A percentile compares a stretch with the other conserved stretches of the same genome.
Conservation (phyloP, 2,888 invertebrate genomes). For the Phyto melanocephala region DNA sequence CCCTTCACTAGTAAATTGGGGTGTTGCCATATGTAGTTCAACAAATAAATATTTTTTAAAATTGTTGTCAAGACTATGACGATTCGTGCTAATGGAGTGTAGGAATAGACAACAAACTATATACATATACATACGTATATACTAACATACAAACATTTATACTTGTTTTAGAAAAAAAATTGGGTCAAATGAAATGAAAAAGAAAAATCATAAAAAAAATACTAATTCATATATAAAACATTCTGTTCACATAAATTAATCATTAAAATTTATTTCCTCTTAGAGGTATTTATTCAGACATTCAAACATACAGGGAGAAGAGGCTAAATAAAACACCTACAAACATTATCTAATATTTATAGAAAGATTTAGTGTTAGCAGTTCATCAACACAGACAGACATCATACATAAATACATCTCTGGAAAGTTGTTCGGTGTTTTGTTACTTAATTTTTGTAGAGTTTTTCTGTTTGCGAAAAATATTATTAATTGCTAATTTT, state of each 20-base stretch:
- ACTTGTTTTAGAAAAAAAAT: slow-evolving; percentile 11
- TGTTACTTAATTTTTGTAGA: no score
- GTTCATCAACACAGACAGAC: not conserved
- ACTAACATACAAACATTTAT: no score
- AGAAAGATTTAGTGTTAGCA: not conserved
- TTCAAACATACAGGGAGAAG: slow-evolving; percentile 6
- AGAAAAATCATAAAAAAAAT: slow-evolving; percentile 3
- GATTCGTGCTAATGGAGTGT: not conserved
- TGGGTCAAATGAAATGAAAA: slow-evolving; percentile 39
- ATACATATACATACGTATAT: no score
- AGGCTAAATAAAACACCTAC: slow-evolving; percentile 6
- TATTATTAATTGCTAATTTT: slow-evolving; percentile 30
- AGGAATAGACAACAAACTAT: slow-evolving; percentile 10
- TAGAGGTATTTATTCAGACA: slow-evolving; percentile 35
- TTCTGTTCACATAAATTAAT: slow-evolving; percentile 32
- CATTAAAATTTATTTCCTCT: slow-evolving; percentile 7
- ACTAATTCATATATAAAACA: not conserved
- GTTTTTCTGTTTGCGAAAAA: slow-evolving; percentile 1
- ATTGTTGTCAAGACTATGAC: slow-evolving; percentile 1
- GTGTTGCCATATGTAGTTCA: not conserved
- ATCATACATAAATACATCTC: not conserved
- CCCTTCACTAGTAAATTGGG: not conserved
- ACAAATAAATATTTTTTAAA: not conserved
- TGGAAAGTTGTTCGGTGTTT: no score
- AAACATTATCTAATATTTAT: slow-evolving; percentile 9